Evolutionary conservation across 2,888 invertebrate genomes (phyloP), one percentile per base, ranked within the genome.

Genomic region (Bimastos eiseni): DNA sequence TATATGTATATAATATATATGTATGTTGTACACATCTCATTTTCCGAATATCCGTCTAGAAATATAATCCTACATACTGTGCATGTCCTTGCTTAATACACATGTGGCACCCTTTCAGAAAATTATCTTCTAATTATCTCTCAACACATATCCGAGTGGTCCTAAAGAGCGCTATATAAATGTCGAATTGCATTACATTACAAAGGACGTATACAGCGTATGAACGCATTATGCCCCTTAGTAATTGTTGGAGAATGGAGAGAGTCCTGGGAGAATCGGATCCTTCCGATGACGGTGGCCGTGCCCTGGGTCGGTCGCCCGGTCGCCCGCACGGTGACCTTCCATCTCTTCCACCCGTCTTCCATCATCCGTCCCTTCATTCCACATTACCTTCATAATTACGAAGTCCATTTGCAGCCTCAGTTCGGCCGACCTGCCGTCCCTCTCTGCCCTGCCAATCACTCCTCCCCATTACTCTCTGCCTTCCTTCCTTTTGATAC

Each of bases 351-450:
- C 70, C 70, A n/a, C 70, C 70, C 36, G 55, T 55, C 37, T 70
- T 55, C 70, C 70, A 90, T 55, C 34, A 33, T 37, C 70, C 44
- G n/a, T 70, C 34, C 49, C 19, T 70, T 55, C 90, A 90, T 33
- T 33, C 34, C 70, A 38, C 21, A 44, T 70, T 90, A 37, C 90
- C 49, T 55, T 49, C 37, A 70, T 70, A 83, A 44, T 34, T 49
- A 49, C 33, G 17, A 44, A 49, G 15, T 55, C 49, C 70, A 44
- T 90, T 55, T 49, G 44, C 89, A 70, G 70, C 70, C n/a, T 70
- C n/a, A 5, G 70, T n/a, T n/a, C 70, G 70, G n/a, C 11, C 70
- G 70, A 17, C n/a, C 21, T 6, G 24, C 24, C 49, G 49, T 70
- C 70, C n/a, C 70, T n/a, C 8, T n/a, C 70, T 70, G 30, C 70